These are phyloP conservation scores for Nothobranchius kuhntae DNA, from an alignment of 2,113 vertebrate species.

Conservation along the genomic window DNA sequence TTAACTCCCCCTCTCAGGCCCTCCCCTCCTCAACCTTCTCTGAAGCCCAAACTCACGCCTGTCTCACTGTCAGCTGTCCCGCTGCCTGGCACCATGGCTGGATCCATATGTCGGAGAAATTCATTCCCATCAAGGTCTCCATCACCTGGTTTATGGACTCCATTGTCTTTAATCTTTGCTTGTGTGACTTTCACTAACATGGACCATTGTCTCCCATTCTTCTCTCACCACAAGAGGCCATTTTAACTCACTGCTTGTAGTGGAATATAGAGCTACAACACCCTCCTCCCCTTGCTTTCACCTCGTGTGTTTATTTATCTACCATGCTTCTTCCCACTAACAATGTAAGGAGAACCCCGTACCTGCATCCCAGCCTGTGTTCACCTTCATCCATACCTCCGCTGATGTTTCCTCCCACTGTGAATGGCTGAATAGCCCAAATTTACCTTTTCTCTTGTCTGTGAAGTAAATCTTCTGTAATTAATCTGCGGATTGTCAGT, in stretches of 20 bases:
- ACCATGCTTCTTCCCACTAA: constrained; percentile 55
- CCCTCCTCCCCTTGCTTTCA: constrained; percentile 26
- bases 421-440: constrained; percentile 57
- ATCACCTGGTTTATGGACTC: constrained; percentile 59
- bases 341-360: constrained; percentile 30
- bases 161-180: constrained; percentile 39
- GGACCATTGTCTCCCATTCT: constrained; percentile 54
- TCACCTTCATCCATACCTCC: constrained; percentile 55
- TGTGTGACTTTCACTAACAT: constrained; percentile 60
- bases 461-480: constrained; percentile 51
- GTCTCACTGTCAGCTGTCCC: constrained; percentile 27
- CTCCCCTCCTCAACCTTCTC: constrained; percentile 42
- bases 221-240: constrained; percentile 45
- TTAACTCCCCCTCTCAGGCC: constrained; percentile 38
- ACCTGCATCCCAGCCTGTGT: constrained; percentile 39
- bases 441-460: constrained; percentile 40
- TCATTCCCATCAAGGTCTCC: constrained; percentile 40
- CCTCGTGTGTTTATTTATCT: constrained; percentile 51
- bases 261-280: constrained; percentile 34
- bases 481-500: constrained; percentile 52
- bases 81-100: constrained; percentile 46
- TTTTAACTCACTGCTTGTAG: constrained; percentile 47
- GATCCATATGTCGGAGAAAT: constrained; percentile 59
- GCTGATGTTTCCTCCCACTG: constrained; percentile 45
- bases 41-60: constrained; percentile 45